Evolutionary conservation across 2,888 invertebrate species (phyloP), one percentile per base, ranked within the genome.

Genomic region (Mythimna lalbum): DNA sequence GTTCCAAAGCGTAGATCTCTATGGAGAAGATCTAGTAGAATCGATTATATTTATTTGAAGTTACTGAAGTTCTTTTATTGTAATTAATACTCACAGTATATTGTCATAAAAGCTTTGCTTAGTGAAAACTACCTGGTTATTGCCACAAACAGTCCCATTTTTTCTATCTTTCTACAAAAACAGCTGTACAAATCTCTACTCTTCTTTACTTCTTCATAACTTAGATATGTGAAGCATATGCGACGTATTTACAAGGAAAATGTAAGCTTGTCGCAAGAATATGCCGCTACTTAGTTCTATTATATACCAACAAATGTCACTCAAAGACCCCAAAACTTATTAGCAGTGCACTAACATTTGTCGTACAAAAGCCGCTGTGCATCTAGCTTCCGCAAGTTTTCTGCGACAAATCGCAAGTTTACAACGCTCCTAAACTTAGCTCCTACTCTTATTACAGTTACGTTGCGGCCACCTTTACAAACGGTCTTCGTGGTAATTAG

Each of bases 401-500:
- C 33, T 66, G 69, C 81, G 78, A 73, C 83, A 75, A 80, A 80
- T 86, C 85, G 78, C 74, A 71, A 74, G 73, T 73, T 75, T 69
- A 64, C 36, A 71, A 49, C 39, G 23, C n/a, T 60, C 76, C 81
- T 84, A 75, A 78, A 68, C 73, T 75, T 80, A 77, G 69, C 68
- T 43, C 21, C 66, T 56, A 53, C 56, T 76, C 78, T 49, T 73
- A 78, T 77, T 81, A 79, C 81, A 36, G 66, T 69, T 66, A 69
- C 64, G 63, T 12, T 50, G 77, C 77, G 67, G 72, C 77, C 82
- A 85, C 87, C 88, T 87, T 89, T 85, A 78, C 86, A 85, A 86
- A 84, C 75, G 72, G 73, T 88, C 88, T 90, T 89, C 83, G 87
- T 86, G 87, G 90, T 93, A 94, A 94, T 94, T 94, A 94, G 92